A percentile compares a stretch with the other conserved stretches of the same genome.
Evolutionary conservation across 23 tunicate genomes (phyloP).

Genomic region (Phallusia fumigata): DNA sequence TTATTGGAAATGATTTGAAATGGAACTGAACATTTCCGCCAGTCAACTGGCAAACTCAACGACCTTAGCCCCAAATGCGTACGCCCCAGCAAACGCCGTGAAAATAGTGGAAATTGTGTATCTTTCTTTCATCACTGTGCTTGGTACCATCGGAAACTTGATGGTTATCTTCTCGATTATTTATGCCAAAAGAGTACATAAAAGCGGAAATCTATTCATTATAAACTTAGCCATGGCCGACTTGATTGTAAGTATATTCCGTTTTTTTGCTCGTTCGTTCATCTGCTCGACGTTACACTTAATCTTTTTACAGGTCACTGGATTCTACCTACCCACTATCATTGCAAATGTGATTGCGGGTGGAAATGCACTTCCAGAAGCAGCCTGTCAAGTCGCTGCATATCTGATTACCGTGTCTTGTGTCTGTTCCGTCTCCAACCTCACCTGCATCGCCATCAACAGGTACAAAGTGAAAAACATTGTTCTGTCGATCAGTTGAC

Average conservation of each 20-base stretch:
- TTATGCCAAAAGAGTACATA: slow-evolving; percentile 34
- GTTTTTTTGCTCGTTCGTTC: background rate
- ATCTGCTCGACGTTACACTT: background rate
- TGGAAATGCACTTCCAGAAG: slow-evolving; percentile 29
- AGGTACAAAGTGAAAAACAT: slow-evolving; percentile 20
- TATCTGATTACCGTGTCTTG: slow-evolving; percentile 55
- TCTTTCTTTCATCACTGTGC: slow-evolving; percentile 19
- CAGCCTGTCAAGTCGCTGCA: slow-evolving; percentile 35
- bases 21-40: too few relatives aligned
- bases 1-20: too few relatives aligned
- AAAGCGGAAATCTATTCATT: slow-evolving; percentile 59
- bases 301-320: slow-evolving; percentile 40
- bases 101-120: slow-evolving; percentile 34
- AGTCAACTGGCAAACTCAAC: too few relatives aligned
- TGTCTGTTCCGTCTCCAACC: slow-evolving; percentile 52
- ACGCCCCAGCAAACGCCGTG: background rate
- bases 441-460: slow-evolving; percentile 55
- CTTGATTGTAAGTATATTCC: slow-evolving; percentile 41
- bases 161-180: slow-evolving; percentile 59
- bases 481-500: too few relatives aligned
- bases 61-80: too few relatives aligned
- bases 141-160: slow-evolving; percentile 60
- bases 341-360: slow-evolving; percentile 44
- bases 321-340: slow-evolving; percentile 52
- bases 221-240: slow-evolving; percentile 76